phyloP scores from a whole-genome alignment of 2,888 invertebrate genomes.

The Tenthredo mesomela region DNA sequence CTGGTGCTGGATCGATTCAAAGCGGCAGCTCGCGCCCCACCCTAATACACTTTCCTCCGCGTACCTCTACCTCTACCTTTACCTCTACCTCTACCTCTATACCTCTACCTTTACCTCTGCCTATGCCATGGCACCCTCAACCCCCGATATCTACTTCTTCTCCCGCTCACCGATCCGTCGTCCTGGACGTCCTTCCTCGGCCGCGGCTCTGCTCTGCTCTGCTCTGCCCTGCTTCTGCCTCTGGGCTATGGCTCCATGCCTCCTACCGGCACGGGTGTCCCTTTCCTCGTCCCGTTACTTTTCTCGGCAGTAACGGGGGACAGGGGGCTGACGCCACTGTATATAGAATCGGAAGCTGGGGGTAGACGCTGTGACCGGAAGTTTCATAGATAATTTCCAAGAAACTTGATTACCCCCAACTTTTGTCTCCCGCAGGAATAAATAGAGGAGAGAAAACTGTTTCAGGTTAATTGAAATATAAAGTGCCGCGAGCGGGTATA shows the following conservation, averaged over 20 bases:
- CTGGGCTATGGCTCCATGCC: not conserved
- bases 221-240: not conserved
- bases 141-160: constrained; percentile 57
- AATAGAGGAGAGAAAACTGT: constrained; percentile 19
- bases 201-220: not conserved
- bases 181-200: constrained; percentile 24
- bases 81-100: constrained; percentile 5
- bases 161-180: constrained; percentile 22
- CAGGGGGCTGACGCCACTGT: not conserved
- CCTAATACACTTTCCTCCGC: constrained; percentile 73
- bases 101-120: constrained; percentile 39
- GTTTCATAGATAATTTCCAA: constrained; percentile 33
- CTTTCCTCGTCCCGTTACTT: constrained; percentile 20
- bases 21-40: constrained; percentile 75
- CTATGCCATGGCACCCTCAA: constrained; percentile 52
- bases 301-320: not conserved
- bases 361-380: constrained; percentile 37
- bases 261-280: not conserved
- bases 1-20: constrained; percentile 75
- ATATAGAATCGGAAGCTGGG: not conserved
- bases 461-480: constrained; percentile 18
- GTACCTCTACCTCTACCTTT: constrained; percentile 50
- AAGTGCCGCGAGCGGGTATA: not conserved
- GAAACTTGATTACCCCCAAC: not conserved
- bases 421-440: not conserved